Conservation (phyloP, 2,888 invertebrate species). For the Diogma glabrata region DNA sequence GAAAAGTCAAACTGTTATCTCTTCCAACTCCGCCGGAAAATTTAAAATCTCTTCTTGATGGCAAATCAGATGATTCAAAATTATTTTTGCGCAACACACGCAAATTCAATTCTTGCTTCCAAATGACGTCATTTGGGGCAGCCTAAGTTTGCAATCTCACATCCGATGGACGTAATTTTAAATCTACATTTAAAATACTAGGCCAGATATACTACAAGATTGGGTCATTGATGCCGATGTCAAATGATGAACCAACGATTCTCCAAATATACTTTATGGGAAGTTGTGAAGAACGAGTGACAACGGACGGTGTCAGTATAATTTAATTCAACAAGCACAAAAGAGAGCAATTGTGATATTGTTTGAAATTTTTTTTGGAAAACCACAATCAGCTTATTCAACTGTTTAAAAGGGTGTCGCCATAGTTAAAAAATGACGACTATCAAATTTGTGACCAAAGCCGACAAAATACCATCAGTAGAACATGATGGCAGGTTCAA, state of each 20-base stretch:
- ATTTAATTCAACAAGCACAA: background rate
- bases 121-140: too few species aligned
- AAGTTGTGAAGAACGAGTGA: too few species aligned
- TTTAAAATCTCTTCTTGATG: too few species aligned
- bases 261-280: too few species aligned
- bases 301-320: background rate
- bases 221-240: too few species aligned
- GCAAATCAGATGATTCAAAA: background rate
- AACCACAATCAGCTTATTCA: too few species aligned
- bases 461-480: constrained; percentile 22
- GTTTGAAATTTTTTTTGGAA: too few species aligned
- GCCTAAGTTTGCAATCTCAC: background rate
- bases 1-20: background rate
- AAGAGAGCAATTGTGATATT: constrained; percentile 11
- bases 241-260: too few species aligned
- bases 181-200: background rate
- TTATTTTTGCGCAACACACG: background rate
- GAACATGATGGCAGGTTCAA: constrained; percentile 13
- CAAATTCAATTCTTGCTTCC: background rate
- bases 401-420: too few species aligned
- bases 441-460: too few species aligned
- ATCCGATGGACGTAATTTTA: background rate
- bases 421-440: too few species aligned
- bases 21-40: background rate
- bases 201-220: background rate